A percentile compares a stretch with the other conserved stretches of the same genome.
Conservation (phyloP, 2,113 vertebrate species). For the Pampusana beccarii region DNA sequence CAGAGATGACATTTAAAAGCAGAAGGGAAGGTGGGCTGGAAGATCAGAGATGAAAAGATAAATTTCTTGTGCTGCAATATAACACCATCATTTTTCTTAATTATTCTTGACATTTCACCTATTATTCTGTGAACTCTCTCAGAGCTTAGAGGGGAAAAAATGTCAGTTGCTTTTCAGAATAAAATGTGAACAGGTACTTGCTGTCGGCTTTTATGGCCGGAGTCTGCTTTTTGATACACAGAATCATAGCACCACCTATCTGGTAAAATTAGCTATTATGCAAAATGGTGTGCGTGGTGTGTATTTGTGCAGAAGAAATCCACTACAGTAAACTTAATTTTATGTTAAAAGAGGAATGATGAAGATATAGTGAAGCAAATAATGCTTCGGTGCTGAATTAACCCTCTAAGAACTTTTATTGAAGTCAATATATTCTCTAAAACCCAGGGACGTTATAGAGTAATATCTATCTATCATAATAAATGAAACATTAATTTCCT, state of each 20-base stretch:
- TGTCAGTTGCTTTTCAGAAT: constrained; percentile 53
- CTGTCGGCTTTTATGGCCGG: constrained; percentile 13
- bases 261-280: not conserved
- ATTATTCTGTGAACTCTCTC: constrained; percentile 54
- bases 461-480: not conserved
- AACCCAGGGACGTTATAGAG: not conserved
- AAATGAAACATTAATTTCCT: constrained; percentile 20
- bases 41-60: constrained; percentile 56
- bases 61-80: constrained; percentile 65
- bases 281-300: not conserved
- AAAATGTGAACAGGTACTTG: constrained; percentile 33
- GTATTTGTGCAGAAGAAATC: not conserved
- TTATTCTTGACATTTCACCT: constrained; percentile 75
- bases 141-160: constrained; percentile 7
- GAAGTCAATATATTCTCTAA: not conserved
- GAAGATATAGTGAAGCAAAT: not conserved
- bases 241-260: constrained; percentile 65
- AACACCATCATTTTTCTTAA: constrained; percentile 74
- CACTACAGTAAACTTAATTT: not conserved
- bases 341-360: not conserved
- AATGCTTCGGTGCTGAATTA: not conserved
- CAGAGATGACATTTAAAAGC: constrained; percentile 64
- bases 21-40: constrained; percentile 53
- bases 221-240: constrained; percentile 20
- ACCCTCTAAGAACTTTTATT: not conserved